These are phyloP conservation scores for Cryptophagus acutangulus DNA, from an alignment of 2,888 invertebrate species.

Conservation along the genomic window DNA sequence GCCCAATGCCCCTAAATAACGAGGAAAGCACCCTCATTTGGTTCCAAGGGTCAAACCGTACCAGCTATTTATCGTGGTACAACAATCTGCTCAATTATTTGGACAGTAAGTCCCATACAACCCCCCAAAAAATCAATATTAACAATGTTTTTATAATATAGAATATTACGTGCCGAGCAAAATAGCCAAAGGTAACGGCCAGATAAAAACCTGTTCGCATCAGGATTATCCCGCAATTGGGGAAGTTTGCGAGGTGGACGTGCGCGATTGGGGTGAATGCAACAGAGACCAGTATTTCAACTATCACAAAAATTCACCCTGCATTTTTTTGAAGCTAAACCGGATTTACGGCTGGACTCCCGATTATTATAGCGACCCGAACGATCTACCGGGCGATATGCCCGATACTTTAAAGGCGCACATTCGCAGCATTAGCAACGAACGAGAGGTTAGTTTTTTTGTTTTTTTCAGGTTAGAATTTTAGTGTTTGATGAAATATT, in stretches of 20 bases:
- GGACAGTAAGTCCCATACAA: conserved; percentile 57
- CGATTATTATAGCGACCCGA: conserved; percentile 69
- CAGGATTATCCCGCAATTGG: conserved; percentile 43
- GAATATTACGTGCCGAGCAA: conserved; percentile 46
- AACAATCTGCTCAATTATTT: conserved; percentile 70
- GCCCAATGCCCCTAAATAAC: conserved; percentile 83
- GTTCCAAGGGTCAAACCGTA: conserved; percentile 78
- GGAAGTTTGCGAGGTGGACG: conserved; percentile 84
- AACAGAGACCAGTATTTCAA: conserved; percentile 81
- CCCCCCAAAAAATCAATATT: too few relatives aligned
- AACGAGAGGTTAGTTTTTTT: conserved; percentile 46
- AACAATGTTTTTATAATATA: conserved; percentile 32
- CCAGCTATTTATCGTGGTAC: conserved; percentile 76
- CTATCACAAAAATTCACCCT: conserved; percentile 88
- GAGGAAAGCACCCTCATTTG: conserved; percentile 93
- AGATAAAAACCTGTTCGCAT: conserved; percentile 43
- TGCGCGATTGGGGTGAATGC: conserved; percentile 75
- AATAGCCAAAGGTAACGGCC: conserved; percentile 45
- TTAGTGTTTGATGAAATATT: conserved; percentile 1
- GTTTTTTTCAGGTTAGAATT: too few relatives aligned
- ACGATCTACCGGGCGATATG: conserved; percentile 68
- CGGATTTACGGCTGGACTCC: conserved; percentile 91
- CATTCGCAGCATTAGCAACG: conserved; percentile 50
- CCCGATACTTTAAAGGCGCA: conserved; percentile 65
- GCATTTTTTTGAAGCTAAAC: conserved; percentile 92